These are phyloP conservation scores for Cataglyphis livida DNA, from an alignment of 2,888 invertebrate genomes.

Conservation along the genomic window DNA sequence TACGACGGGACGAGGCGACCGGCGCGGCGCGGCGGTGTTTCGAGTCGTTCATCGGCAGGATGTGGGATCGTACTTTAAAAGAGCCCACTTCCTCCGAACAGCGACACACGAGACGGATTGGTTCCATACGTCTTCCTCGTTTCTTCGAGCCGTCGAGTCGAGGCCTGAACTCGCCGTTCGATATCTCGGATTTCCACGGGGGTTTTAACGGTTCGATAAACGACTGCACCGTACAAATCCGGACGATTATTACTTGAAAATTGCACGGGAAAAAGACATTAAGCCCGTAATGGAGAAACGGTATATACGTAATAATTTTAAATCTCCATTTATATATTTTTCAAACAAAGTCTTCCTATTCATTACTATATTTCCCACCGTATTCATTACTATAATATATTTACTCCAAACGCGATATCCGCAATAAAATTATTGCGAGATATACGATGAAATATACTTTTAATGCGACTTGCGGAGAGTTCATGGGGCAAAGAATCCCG, in stretches of 20 bases:
- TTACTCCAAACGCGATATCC: neutral
- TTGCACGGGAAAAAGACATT: neutral
- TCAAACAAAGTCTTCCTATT: neutral
- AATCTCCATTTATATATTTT: constrained; percentile 4
- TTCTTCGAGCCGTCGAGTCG: constrained; percentile 38
- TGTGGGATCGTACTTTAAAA: constrained; percentile 60
- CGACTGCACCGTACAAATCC: neutral
- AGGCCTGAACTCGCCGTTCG: neutral
- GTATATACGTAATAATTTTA: neutral
- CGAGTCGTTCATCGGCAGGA: constrained; percentile 48
- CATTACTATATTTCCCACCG: neutral
- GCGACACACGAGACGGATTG: constrained; percentile 70
- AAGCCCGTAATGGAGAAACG: neutral
- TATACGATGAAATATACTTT: constrained; percentile 8
- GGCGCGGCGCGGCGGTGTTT: neutral
- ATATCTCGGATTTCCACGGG: constrained; percentile 18
- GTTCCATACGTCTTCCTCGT: constrained; percentile 60
- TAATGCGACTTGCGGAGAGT: neutral
- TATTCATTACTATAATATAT: neutral
- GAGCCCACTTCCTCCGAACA: constrained; percentile 77
- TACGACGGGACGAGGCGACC: constrained; percentile 3
- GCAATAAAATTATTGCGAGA: constrained; percentile 3
- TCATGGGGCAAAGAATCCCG: constrained; percentile 23
- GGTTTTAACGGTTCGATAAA: neutral
- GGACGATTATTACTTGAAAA: neutral